Base-by-base conservation (phyloP, 1,140 invertebrate species). In the fruit fly (Drosophila melanogaster) region DNA sequence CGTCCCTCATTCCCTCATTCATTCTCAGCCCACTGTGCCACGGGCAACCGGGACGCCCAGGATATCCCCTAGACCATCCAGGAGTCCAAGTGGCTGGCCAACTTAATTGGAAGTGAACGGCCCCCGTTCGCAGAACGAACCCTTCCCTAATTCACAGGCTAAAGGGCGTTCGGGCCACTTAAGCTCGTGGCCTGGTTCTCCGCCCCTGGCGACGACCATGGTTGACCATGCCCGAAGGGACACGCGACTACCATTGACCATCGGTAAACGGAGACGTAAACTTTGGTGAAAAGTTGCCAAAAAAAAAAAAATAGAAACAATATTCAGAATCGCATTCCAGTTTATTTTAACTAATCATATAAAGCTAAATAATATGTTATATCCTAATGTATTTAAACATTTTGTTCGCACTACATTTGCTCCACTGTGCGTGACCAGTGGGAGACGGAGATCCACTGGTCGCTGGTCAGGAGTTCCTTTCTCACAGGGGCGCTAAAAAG, bases 161-260 rank as follows among this genome's bases (percentile, higher is more conserved):
- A 90, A 91, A 91, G 90, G 90, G 90, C 87, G 90, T 91, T 85
- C 86, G 65, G 80, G 84, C 90, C 90, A 91, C 90, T 91, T 91
- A 91, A 91, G 81, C 79, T 62, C 64, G 54, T 76, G 72, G 72
- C 73, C 54, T 53, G 57, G 55, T 60, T 47, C 62, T 56, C 58
- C 77, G 66, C 19, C 55, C 44, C 38, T 53, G 51, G 26, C 17
- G 30, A 3, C 19, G 30, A 10, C 8, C 30, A 30, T 10, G 30
- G 17, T 22, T 40, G n/a, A 37, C 58, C 19, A 24, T 24, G 61
- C 37, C 59, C 47, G 46, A 57, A 53, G n/a, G 60, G 47, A 72
- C 69, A 71, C 69, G 69, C 69, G 69, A 71, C 67, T 46, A n/a
- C 37, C 69, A 50, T 14, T 67, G 67, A 71, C 64, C 67, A 72